Conservation (phyloP, 2,888 invertebrate genomes). For the Palloptera scutellata region DNA sequence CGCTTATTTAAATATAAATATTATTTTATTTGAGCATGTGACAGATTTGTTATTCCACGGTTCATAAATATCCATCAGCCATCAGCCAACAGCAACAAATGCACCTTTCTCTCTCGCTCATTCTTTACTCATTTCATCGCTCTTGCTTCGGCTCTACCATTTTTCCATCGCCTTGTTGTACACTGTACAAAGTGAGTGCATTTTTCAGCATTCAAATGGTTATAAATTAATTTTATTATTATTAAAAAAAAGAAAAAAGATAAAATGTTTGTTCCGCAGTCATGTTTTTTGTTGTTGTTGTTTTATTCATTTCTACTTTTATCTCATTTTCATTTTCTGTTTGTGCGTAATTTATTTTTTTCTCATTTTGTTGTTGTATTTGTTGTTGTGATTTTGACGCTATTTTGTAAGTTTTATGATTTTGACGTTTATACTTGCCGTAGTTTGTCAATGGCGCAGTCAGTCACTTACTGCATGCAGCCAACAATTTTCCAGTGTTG, state of each 20-base stretch:
- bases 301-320: neutral
- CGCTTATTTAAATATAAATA: conserved; percentile 39
- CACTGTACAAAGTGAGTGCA: too few relatives aligned
- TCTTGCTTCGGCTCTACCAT: too few relatives aligned
- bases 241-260: too few relatives aligned
- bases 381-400: conserved; percentile 3
- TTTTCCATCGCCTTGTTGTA: too few relatives aligned
- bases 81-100: too few relatives aligned
- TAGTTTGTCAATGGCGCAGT: too few relatives aligned
- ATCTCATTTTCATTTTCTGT: conserved; percentile 8
- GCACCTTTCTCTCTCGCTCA: too few relatives aligned
- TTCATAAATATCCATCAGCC: conserved; percentile 29
- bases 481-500: too few relatives aligned
- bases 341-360: conserved; percentile 7
- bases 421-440: neutral
- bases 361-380: neutral
- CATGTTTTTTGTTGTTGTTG: neutral
- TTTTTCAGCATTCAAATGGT: too few relatives aligned
- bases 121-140: too few relatives aligned
- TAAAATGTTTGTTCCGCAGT: conserved; percentile 24
- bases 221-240: too few relatives aligned
- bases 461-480: too few relatives aligned
- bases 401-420: conserved; percentile 13
- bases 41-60: conserved; percentile 53
- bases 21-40: conserved; percentile 45